These are phyloP conservation scores for Erpornis zantholeuca DNA, from an alignment of 2,113 vertebrate species.

Conservation along the genomic window DNA sequence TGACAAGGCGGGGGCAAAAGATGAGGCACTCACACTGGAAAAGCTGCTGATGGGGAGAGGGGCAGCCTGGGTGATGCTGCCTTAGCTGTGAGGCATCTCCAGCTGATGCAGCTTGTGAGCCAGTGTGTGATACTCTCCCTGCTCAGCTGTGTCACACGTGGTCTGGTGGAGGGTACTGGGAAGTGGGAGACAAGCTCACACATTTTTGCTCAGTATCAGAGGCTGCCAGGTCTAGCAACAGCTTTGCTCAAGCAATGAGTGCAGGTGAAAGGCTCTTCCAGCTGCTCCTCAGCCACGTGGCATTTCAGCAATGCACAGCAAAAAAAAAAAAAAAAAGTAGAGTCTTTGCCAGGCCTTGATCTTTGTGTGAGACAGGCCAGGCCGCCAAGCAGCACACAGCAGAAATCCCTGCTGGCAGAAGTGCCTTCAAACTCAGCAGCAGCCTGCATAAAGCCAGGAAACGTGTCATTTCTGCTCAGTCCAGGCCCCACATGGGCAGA, in stretches of 20 bases:
- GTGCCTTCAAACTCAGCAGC: neutral
- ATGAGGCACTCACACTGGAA: neutral
- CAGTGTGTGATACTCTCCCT: neutral
- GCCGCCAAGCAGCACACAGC: neutral
- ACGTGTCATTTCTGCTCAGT: neutral
- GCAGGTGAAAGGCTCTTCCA: neutral
- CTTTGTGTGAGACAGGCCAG: neutral
- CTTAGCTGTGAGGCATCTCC: neutral
- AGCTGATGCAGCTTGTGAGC: neutral
- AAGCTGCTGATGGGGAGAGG: neutral
- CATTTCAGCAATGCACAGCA: neutral
- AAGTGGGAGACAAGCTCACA: neutral
- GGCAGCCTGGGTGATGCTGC: neutral
- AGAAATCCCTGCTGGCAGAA: conserved; percentile 19
- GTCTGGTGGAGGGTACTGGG: neutral
- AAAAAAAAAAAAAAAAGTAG: neutral
- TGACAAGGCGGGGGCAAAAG: neutral
- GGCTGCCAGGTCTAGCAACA: neutral
- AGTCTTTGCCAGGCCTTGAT: neutral
- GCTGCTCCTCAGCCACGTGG: conserved; percentile 27
- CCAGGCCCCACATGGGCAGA: neutral
- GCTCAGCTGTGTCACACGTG: neutral
- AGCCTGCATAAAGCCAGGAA: neutral
- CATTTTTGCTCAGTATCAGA: neutral
- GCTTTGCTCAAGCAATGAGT: neutral